Evolutionary conservation across 64 coral and sea anemone genomes (phyloP), one percentile per base, ranked within the genome.

Genomic region (Dendronephthya gigantea): DNA sequence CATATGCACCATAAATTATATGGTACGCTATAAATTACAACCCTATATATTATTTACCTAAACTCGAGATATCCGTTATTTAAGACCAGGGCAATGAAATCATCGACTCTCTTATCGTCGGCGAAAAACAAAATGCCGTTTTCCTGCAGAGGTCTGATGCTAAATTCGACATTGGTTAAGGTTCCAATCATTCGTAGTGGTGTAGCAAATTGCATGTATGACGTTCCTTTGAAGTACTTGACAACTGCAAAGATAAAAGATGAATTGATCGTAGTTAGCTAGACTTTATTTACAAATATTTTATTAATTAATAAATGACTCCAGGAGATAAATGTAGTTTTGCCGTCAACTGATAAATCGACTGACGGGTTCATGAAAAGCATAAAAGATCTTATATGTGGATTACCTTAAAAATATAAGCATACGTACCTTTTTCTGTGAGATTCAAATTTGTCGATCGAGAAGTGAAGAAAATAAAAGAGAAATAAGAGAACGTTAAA

Each of bases 161-260:
- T 39, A 79, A 79, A 79, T 29, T 79, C 72, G 36, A 79, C 36
- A 34, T 79, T 34, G 7, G 72, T 79, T 79, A 79, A 17, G 34
- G 19, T 79, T 15, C 72, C 72, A 35, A 79, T 39, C 72, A 79
- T 79, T 79, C 72, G 72, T 29, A 79, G 37, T 17, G 72, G 72
- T 2, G 72, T 79, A 39, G 19, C 72, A 79, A 79, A 79, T 34
- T 17, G 30, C 72, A 79, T 79, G 72, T 36, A 79, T 0, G 72
- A 79, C 36, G 30, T 16, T 3, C 72, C 27, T 34, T 34, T 29
- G 72, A 79, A 79, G 29, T 28, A 79, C 22, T 79, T 79, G 19
- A 79, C 72, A 79, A 39, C 72, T 79, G 9, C 30, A 79, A 79
- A 2, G 37, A 79, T 33, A 79, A 28, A 15, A 76, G 37, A 30